Conservation (phyloP, 2,888 invertebrate species). For the Digitonthophagus gazella region DNA sequence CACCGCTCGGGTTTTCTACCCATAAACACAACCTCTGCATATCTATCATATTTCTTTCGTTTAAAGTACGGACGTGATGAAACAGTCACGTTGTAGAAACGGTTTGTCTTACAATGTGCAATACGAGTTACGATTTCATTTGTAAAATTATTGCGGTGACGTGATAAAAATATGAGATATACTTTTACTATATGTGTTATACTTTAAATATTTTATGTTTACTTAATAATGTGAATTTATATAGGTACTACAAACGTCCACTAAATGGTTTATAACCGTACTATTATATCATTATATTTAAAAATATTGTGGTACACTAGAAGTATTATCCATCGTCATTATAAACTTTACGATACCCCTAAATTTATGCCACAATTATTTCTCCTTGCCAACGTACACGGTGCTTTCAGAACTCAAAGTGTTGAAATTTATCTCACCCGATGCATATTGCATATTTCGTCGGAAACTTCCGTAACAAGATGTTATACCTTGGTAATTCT, state of each 20-base stretch:
- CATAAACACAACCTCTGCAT: neutral
- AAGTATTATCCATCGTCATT: neutral
- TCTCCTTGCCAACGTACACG: neutral
- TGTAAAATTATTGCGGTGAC: too few relatives aligned
- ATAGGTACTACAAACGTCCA: too few relatives aligned
- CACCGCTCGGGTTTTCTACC: neutral
- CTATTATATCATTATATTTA: too few relatives aligned
- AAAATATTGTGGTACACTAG: too few relatives aligned
- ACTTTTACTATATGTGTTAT: too few relatives aligned
- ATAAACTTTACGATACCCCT: neutral
- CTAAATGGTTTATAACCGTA: too few relatives aligned
- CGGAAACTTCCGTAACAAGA: neutral
- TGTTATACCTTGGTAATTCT: neutral
- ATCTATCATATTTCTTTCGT: neutral
- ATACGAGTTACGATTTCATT: too few relatives aligned
- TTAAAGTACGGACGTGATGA: neutral
- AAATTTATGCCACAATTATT: neutral
- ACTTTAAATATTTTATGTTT: too few relatives aligned
- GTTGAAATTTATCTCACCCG: neutral
- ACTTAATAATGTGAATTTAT: too few relatives aligned
- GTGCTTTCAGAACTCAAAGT: neutral
- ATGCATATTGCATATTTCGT: neutral
- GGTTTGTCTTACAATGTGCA: too few relatives aligned
- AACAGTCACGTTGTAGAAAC: neutral
- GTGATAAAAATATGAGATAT: too few relatives aligned